These are phyloP conservation scores for Melanchra persicariae DNA, from an alignment of 2,888 invertebrate genomes.

Conservation along the genomic window DNA sequence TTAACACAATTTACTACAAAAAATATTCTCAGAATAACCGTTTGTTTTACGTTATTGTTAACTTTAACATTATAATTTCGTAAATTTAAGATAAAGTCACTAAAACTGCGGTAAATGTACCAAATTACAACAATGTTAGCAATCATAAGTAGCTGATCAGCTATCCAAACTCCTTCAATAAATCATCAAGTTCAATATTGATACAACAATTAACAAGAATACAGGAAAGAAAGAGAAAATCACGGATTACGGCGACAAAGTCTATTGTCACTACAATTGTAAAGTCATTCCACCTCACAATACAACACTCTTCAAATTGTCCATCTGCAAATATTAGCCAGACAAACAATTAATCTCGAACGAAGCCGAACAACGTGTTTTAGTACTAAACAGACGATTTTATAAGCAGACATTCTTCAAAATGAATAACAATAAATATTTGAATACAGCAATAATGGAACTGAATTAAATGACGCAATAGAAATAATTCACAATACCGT, in stretches of 20 bases:
- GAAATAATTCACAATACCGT: constrained; percentile 29
- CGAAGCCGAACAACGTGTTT: constrained; percentile 7
- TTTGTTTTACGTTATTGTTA: constrained; percentile 5
- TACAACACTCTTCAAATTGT: constrained; percentile 12
- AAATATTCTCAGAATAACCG: constrained; percentile 12
- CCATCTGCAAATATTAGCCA: constrained; percentile 24
- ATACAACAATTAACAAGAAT: constrained; percentile 20
- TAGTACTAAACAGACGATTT: constrained; percentile 1
- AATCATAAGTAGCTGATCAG: not conserved
- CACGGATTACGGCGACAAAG: constrained; percentile 30
- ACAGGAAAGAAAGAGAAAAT: constrained; percentile 27
- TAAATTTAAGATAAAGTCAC: constrained; percentile 8
- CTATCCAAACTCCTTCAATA: constrained; percentile 1
- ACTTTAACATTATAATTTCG: not conserved
- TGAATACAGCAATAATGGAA: not conserved
- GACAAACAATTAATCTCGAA: constrained; percentile 14
- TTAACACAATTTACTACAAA: constrained; percentile 26
- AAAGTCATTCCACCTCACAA: constrained; percentile 34
- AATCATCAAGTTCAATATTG: constrained; percentile 24
- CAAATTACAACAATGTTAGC: not conserved
- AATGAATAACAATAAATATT: constrained; percentile 11
- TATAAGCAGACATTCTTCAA: not conserved
- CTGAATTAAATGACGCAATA: constrained; percentile 9
- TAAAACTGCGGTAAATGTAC: not conserved
- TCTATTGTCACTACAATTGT: constrained; percentile 44